A percentile compares a stretch with the other conserved stretches of the same genome.
Evolutionary conservation across 2,888 invertebrate species (phyloP).

Genomic region (Oligia fasciuncula): DNA sequence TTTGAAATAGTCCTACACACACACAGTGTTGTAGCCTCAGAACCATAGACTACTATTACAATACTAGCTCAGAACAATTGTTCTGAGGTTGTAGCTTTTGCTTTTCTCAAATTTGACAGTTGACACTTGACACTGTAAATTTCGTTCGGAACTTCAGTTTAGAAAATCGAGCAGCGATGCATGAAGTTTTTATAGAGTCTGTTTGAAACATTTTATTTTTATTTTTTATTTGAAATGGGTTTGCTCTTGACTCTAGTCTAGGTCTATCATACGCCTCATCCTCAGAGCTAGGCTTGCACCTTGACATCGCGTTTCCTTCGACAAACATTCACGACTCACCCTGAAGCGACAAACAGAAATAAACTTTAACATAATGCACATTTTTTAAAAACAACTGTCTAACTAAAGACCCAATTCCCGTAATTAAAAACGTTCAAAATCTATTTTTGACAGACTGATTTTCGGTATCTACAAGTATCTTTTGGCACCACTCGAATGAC

Average conservation of each 20-base stretch:
- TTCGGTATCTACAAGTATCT: neutral
- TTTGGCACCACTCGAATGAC: neutral
- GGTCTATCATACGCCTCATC: neutral
- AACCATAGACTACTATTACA: too few species aligned
- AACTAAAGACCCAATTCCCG: neutral
- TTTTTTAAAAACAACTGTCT: neutral
- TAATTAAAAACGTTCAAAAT: too few species aligned
- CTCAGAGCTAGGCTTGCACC: slow-evolving; percentile 24
- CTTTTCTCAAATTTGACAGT: neutral
- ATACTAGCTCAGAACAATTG: too few species aligned
- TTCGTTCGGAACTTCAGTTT: slow-evolving; percentile 1
- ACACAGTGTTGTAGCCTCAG: too few species aligned
- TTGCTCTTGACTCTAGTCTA: too few species aligned
- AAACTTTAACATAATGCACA: slow-evolving; percentile 1
- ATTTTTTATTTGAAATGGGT: too few species aligned
- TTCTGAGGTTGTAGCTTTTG: neutral
- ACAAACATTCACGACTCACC: slow-evolving; percentile 7
- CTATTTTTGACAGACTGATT: too few species aligned
- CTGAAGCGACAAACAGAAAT: slow-evolving; percentile 3
- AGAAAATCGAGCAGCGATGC: neutral
- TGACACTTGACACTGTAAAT: neutral
- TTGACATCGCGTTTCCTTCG: slow-evolving; percentile 14
- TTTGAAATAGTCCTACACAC: too few species aligned
- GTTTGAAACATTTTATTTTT: neutral
- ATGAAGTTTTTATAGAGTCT: neutral